These are phyloP conservation scores for Eira barbara DNA, from an alignment of 2,113 vertebrate genomes.

Conservation along the genomic window DNA sequence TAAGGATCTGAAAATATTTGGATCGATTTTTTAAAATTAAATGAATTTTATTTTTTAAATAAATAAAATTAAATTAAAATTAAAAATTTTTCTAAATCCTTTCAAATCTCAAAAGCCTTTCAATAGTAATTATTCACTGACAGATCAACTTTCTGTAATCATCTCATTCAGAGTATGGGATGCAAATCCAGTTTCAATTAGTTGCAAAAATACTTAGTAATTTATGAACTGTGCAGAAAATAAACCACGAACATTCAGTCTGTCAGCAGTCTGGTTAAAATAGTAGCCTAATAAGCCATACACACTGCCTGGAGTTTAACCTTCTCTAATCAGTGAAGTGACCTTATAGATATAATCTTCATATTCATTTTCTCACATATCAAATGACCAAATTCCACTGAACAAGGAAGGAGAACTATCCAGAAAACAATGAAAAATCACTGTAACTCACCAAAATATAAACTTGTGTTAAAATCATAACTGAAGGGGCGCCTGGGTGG, in stretches of 20 bases:
- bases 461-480: not conserved
- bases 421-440: not conserved
- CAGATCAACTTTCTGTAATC: constrained; percentile 51
- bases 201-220: constrained; percentile 52
- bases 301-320: not conserved
- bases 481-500: too few relatives aligned
- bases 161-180: constrained; percentile 46
- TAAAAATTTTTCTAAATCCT: constrained; percentile 30
- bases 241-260: not conserved
- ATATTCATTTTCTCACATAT: not conserved
- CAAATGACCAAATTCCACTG: not conserved
- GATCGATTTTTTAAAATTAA: not conserved
- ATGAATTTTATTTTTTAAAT: too few relatives aligned
- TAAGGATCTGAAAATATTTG: constrained; percentile 32
- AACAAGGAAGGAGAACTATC: not conserved
- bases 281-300: not conserved
- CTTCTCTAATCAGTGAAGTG: not conserved
- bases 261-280: not conserved
- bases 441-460: not conserved
- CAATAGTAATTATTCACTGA: constrained; percentile 48
- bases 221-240: constrained; percentile 56
- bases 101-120: constrained; percentile 58
- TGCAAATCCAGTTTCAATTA: constrained; percentile 34
- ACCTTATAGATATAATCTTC: not conserved
- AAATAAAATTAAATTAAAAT: too few relatives aligned